Conservation (phyloP, 2,888 invertebrate genomes). For the Philereme vetulata region DNA sequence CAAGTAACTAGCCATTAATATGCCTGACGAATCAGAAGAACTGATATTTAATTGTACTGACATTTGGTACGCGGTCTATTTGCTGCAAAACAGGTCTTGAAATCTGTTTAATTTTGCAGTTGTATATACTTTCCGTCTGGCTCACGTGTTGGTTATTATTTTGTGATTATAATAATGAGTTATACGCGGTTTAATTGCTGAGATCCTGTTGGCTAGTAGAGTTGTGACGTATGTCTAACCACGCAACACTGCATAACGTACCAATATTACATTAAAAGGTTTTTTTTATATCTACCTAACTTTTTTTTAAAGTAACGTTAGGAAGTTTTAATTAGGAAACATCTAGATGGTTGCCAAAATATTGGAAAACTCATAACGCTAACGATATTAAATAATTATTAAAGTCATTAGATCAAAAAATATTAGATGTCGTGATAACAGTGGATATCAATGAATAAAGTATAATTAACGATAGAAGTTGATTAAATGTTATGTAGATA, state of each 20-base stretch:
- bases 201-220: not conserved
- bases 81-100: constrained; percentile 1
- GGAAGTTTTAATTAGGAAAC: too few relatives aligned
- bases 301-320: too few relatives aligned
- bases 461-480: too few relatives aligned
- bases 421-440: not conserved
- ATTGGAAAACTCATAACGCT: too few relatives aligned
- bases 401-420: constrained; percentile 16
- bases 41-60: constrained; percentile 18
- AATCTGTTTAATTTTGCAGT: constrained; percentile 2
- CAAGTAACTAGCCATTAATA: constrained; percentile 2
- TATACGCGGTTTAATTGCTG: not conserved
- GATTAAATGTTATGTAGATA: too few relatives aligned
- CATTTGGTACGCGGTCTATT: constrained; percentile 13
- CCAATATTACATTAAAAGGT: too few relatives aligned
- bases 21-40: constrained; percentile 11
- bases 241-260: too few relatives aligned
- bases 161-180: constrained; percentile 2
- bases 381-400: not conserved
- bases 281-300: too few relatives aligned
- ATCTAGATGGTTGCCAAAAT: too few relatives aligned
- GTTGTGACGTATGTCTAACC: not conserved
- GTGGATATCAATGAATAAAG: too few relatives aligned
- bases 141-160: constrained; percentile 9
- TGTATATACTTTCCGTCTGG: not conserved